Evolutionary conservation across 2,888 invertebrate species (phyloP).

Genomic region (Trichogramma dendrolimi): DNA sequence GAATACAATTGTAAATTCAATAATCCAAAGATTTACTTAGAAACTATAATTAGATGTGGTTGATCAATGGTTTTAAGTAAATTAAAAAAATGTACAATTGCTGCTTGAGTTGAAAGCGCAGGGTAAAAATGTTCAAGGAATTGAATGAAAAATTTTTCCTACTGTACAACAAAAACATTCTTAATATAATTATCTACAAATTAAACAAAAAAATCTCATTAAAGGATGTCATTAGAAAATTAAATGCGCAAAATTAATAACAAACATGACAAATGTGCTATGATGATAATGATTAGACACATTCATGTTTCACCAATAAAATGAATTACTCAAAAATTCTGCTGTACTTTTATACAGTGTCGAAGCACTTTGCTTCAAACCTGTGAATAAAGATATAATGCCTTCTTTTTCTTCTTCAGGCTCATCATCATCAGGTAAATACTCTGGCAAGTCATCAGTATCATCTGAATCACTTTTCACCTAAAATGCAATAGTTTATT

Average conservation of each 20-base stretch:
- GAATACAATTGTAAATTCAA: not conserved
- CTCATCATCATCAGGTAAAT: slow-evolving; percentile 46
- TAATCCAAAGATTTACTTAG: slow-evolving; percentile 15
- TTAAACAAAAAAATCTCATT: slow-evolving; percentile 16
- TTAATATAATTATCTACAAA: slow-evolving; percentile 17
- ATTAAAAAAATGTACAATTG: slow-evolving; percentile 20
- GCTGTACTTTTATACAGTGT: slow-evolving; percentile 48
- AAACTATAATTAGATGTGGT: slow-evolving; percentile 9
- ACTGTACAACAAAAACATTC: slow-evolving; percentile 14
- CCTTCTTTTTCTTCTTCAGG: slow-evolving; percentile 46
- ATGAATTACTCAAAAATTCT: slow-evolving; percentile 48
- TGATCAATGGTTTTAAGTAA: slow-evolving; percentile 23
- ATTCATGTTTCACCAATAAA: slow-evolving; percentile 47
- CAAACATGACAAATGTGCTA: slow-evolving; percentile 20
- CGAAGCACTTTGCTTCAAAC: slow-evolving; percentile 49
- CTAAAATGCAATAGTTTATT: slow-evolving; percentile 30
- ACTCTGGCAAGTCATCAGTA: slow-evolving; percentile 47
- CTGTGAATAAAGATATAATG: slow-evolving; percentile 49
- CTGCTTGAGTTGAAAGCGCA: slow-evolving; percentile 10
- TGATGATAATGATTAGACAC: slow-evolving; percentile 11
- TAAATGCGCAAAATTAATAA: slow-evolving; percentile 21
- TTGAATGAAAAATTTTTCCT: slow-evolving; percentile 14
- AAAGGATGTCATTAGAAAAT: slow-evolving; percentile 12
- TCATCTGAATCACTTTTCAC: slow-evolving; percentile 40
- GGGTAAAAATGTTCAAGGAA: slow-evolving; percentile 11